These are phyloP conservation scores for Chrysina gloriosa DNA, from an alignment of 2,888 invertebrate genomes.

Conservation along the genomic window DNA sequence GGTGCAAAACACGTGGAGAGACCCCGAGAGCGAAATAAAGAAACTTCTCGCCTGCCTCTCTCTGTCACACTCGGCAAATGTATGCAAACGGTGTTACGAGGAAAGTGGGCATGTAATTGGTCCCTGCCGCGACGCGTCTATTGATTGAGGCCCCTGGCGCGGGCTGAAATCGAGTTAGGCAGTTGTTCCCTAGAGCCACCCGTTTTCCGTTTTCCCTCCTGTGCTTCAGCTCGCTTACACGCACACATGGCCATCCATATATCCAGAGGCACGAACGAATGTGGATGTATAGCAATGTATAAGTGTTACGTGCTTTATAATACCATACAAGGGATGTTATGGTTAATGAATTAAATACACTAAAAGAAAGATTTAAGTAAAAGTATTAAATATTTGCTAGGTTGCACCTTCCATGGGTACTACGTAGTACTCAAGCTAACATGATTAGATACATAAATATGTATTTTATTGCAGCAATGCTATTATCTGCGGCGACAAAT, in stretches of 20 bases:
- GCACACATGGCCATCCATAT: not conserved
- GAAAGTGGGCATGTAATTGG: conserved; percentile 69
- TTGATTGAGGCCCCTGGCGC: conserved; percentile 66
- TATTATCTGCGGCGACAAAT: too few species aligned
- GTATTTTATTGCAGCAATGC: too few species aligned
- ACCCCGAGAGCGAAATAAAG: conserved; percentile 39
- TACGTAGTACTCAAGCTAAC: too few species aligned
- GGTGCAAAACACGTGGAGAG: conserved; percentile 34
- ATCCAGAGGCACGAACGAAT: not conserved
- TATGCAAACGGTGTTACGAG: conserved; percentile 68
- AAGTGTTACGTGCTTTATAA: too few species aligned
- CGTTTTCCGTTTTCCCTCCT: conserved; percentile 37
- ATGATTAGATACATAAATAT: too few species aligned
- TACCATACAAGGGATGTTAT: too few species aligned
- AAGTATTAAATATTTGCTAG: too few species aligned
- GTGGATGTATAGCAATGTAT: not conserved
- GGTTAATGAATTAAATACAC: not conserved
- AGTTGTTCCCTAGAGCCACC: conserved; percentile 58
- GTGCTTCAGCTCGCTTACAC: conserved; percentile 34
- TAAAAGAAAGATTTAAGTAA: too few species aligned
- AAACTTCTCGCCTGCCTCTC: conserved; percentile 39
- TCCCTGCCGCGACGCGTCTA: conserved; percentile 66
- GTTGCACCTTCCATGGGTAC: too few species aligned
- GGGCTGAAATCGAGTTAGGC: conserved; percentile 65
- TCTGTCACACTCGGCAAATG: conserved; percentile 58